These are phyloP conservation scores for Arctopsyche grandis DNA, from an alignment of 1,140 invertebrate genomes.

Conservation along the genomic window DNA sequence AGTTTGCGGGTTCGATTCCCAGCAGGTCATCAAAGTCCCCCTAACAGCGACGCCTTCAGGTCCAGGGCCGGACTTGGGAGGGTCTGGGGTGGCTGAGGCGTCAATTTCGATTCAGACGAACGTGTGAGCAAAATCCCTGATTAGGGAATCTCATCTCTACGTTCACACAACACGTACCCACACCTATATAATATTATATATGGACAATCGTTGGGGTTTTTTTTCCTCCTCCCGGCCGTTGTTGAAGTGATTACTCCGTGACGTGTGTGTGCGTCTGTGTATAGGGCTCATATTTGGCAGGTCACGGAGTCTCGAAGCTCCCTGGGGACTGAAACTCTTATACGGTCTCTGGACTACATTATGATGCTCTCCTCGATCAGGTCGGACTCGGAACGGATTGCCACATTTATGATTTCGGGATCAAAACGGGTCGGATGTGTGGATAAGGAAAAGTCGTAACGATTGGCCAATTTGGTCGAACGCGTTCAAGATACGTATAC, in stretches of 20 bases:
- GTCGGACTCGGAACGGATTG: constrained; percentile 4
- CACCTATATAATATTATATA: constrained; percentile 5
- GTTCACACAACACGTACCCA: background rate
- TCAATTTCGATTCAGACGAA: constrained; percentile 36
- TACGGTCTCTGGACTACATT: background rate
- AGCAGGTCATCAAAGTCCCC: constrained; percentile 46
- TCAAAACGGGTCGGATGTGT: background rate
- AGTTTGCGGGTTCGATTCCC: constrained; percentile 54
- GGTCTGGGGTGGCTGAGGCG: constrained; percentile 2
- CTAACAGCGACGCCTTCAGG: background rate
- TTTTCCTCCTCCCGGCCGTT: background rate
- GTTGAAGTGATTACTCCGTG: background rate
- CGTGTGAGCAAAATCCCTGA: constrained; percentile 43
- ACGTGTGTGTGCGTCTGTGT: background rate
- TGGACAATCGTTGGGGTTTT: background rate
- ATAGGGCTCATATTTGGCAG: constrained; percentile 27
- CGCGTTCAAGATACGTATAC: background rate
- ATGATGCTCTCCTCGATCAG: constrained; percentile 9
- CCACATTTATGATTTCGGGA: constrained; percentile 18
- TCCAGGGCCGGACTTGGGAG: background rate
- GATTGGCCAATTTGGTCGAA: background rate
- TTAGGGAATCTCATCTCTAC: constrained; percentile 30
- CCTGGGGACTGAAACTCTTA: constrained; percentile 1
- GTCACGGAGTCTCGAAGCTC: constrained; percentile 8
- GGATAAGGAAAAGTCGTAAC: background rate